phyloP scores from a whole-genome alignment of 1,140 invertebrate species.

The Sogatella furcifera region DNA sequence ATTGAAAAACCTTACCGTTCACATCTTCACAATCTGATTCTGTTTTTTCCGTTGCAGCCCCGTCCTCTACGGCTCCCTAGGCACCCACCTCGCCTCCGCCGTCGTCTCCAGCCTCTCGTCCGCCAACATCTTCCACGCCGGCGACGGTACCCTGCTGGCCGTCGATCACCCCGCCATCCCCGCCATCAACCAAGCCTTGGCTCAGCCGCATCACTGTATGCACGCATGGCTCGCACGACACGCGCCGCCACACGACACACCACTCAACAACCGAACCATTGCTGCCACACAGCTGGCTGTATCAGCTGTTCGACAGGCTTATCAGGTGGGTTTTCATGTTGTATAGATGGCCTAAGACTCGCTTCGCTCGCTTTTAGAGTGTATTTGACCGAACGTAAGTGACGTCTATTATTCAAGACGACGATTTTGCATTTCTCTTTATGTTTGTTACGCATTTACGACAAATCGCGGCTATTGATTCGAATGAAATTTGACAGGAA shows the following conservation, averaged over 20 bases:
- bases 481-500: too few relatives aligned
- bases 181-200: background rate
- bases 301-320: too few relatives aligned
- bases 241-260: background rate
- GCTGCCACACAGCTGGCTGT: too few relatives aligned
- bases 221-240: background rate
- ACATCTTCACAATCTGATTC: background rate
- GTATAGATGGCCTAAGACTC: too few relatives aligned
- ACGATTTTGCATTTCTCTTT: too few relatives aligned
- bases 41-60: conserved; percentile 26
- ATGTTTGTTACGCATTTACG: too few relatives aligned
- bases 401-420: too few relatives aligned
- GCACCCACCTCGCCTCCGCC: conserved; percentile 35
- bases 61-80: conserved; percentile 37
- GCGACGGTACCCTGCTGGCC: conserved; percentile 32
- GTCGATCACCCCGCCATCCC: conserved; percentile 20
- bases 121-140: conserved; percentile 33
- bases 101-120: conserved; percentile 34
- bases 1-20: too few relatives aligned
- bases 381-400: too few relatives aligned
- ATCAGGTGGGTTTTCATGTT: too few relatives aligned
- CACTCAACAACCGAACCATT: background rate
- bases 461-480: too few relatives aligned
- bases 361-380: too few relatives aligned
- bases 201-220: conserved; percentile 8